These are phyloP conservation scores for Beris chalybata DNA, from an alignment of 2,888 invertebrate genomes.

Conservation along the genomic window DNA sequence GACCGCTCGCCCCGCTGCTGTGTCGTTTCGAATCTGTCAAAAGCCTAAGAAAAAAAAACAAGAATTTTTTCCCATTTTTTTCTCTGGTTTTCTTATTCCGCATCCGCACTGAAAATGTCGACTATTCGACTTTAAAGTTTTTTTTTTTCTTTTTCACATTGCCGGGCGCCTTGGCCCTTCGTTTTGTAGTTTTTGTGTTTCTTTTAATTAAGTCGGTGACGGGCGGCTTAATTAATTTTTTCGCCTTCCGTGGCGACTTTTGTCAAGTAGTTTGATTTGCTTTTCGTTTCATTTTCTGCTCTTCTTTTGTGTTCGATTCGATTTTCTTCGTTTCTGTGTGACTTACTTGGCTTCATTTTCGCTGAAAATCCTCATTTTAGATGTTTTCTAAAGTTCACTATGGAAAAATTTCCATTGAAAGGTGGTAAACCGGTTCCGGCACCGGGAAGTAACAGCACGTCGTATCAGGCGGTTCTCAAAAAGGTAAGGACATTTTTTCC, in stretches of 20 bases:
- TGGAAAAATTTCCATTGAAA: slow-evolving; percentile 75
- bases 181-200: no score
- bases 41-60: background rate
- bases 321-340: slow-evolving; percentile 13
- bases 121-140: background rate
- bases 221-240: background rate
- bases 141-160: background rate
- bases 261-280: background rate
- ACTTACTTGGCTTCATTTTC: slow-evolving; percentile 31
- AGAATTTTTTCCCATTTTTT: background rate
- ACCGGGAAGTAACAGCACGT: slow-evolving; percentile 59
- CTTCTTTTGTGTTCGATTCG: background rate
- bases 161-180: no score
- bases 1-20: no score
- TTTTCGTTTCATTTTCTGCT: slow-evolving; percentile 4
- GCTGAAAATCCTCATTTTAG: slow-evolving; percentile 35
- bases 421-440: slow-evolving; percentile 58
- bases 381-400: slow-evolving; percentile 48
- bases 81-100: background rate
- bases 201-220: background rate
- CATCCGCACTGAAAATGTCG: background rate
- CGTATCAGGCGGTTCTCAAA: slow-evolving; percentile 65
- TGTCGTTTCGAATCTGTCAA: background rate
- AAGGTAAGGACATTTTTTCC: no score
- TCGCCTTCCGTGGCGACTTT: background rate